phyloP scores from a whole-genome alignment of 2,113 vertebrate species.

The Plectropomus leopardus region DNA sequence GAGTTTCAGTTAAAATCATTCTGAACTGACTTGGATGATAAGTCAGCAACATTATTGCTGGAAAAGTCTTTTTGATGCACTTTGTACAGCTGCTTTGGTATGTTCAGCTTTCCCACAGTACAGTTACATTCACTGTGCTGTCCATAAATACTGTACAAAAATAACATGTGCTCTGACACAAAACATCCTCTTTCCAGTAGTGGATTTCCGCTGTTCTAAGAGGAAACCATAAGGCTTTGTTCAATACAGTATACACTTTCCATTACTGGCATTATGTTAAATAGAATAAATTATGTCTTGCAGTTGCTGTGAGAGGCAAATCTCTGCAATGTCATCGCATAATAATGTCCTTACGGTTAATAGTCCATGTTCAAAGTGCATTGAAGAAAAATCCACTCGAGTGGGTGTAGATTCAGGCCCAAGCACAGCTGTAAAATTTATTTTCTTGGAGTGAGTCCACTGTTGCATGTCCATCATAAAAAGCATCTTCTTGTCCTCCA shows the following conservation, averaged over 20 bases:
- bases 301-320: slow-evolving; percentile 2
- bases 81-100: slow-evolving; percentile 53
- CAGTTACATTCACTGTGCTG: slow-evolving; percentile 48
- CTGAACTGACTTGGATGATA: slow-evolving; percentile 18
- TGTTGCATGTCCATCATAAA: too few relatives aligned
- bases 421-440: neutral
- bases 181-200: slow-evolving; percentile 2
- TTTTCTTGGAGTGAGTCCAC: neutral
- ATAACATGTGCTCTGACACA: slow-evolving; percentile 57
- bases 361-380: slow-evolving; percentile 43
- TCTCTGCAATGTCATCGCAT: neutral
- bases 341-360: slow-evolving; percentile 5
- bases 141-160: slow-evolving; percentile 77
- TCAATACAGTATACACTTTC: slow-evolving; percentile 20
- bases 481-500: neutral
- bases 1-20: slow-evolving; percentile 30
- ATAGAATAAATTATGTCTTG: slow-evolving; percentile 59
- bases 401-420: neutral
- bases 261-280: slow-evolving; percentile 46
- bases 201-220: neutral
- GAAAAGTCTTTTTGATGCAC: slow-evolving; percentile 8
- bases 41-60: slow-evolving; percentile 44
- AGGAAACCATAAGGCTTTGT: slow-evolving; percentile 35
- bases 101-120: slow-evolving; percentile 25
- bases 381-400: neutral